These are phyloP conservation scores for Didymodactylos carnosus DNA, from an alignment of 2,888 invertebrate species.

Conservation along the genomic window DNA sequence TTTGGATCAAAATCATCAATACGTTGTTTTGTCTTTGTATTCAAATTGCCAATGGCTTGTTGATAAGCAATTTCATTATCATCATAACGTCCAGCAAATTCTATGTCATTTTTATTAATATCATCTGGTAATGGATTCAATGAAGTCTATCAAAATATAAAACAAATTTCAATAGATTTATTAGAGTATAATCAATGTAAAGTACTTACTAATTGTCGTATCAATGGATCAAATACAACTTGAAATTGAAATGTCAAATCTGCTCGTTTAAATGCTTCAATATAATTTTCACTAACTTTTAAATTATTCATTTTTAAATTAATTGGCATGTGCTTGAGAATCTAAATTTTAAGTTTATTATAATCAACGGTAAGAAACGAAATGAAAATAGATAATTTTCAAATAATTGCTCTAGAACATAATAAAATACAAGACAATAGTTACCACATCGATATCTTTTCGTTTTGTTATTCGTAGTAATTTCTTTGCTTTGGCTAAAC, in stretches of 20 bases:
- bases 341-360: slow-evolving; percentile 25
- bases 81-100: background rate
- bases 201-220: slow-evolving; percentile 48
- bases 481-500: slow-evolving; percentile 68
- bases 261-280: slow-evolving; percentile 63
- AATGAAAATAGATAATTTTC: background rate
- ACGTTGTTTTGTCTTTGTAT: slow-evolving; percentile 5
- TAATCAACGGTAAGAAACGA: background rate
- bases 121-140: background rate
- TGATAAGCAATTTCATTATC: slow-evolving; percentile 4
- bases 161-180: no score
- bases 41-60: slow-evolving; percentile 11
- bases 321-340: slow-evolving; percentile 52
- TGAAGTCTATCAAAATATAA: no score
- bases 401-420: no score
- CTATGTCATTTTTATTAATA: background rate
- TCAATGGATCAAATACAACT: slow-evolving; percentile 64
- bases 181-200: no score
- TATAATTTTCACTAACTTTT: slow-evolving; percentile 59
- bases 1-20: slow-evolving; percentile 10
- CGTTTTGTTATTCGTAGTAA: slow-evolving; percentile 44
- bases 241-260: slow-evolving; percentile 83
- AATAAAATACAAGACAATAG: no score
- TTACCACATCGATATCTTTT: slow-evolving; percentile 37
- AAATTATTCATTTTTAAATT: slow-evolving; percentile 59